Base-by-base conservation (phyloP, 1,140 invertebrate species). In the Wasmannia auropunctata region DNA sequence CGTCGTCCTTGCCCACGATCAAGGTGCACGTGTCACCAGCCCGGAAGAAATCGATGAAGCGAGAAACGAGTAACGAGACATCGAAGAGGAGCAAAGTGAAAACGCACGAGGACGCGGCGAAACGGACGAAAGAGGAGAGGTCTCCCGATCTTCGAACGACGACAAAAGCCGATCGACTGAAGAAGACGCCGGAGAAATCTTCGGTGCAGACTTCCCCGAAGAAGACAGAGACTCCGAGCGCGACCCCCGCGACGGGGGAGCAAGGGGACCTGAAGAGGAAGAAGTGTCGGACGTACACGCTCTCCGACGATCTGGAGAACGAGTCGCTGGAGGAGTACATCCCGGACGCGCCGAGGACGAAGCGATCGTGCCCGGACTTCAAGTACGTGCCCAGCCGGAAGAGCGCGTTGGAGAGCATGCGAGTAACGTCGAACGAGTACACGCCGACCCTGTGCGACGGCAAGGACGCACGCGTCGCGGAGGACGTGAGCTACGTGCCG, bases 311-410 rank as follows among this genome's bases (percentile, higher is more conserved):
- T 34, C 14, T 37, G 14, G 49, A 70, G 37, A 72, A 76, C 31
- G 54, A 81, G 10, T 37, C 37, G 10, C 86, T 92, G 49, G 92
- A 93, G 22, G 92, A 93, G 34, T 93, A 93, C 25, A 89, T 93
- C 1, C 92, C 91, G 54, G 86, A 92, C 16, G 56, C 87, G 5
- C 86, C 89, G 3, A 79, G 76, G 16, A 14, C 54, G 16, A 87
- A 86, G 34, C 87, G 72, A 62, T 37, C 67, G 10, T 88, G 81
- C 43, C 6, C 63, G 1, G 62, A 88, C 49, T 69, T 93, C 5
- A 90, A 92, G 2, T 93, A 93, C 60, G 77, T 93, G 43, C 92
- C 92, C 6, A 93, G 92, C 28, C 88, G 86, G 14, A 93, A 93
- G 67, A 93, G 92, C 51, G 76, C 85, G 3, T 69, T 93, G 65